Conservation (phyloP, 1,140 invertebrate species). For the Plectrocnemia conspersa region DNA sequence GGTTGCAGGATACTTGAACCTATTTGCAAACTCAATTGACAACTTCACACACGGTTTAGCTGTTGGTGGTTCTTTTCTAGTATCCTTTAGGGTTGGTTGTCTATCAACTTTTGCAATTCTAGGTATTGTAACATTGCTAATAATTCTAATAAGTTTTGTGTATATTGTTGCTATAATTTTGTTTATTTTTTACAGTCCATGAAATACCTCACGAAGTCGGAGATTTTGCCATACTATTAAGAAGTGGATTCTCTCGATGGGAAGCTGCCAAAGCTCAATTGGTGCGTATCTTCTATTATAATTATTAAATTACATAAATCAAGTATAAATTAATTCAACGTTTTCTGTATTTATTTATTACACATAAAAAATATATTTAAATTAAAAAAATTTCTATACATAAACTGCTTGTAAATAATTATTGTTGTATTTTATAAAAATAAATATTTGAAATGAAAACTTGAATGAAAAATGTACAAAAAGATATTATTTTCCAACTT, state of each 20-base stretch:
- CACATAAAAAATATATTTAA: too few species aligned
- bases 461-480: too few species aligned
- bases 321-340: too few species aligned
- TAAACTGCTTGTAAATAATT: too few species aligned
- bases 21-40: conserved; percentile 93
- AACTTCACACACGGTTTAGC: conserved; percentile 97
- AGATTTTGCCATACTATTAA: conserved; percentile 96
- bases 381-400: too few species aligned
- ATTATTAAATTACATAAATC: too few species aligned
- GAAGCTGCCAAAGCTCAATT: conserved; percentile 90
- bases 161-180: conserved; percentile 1
- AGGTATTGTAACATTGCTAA: conserved; percentile 39
- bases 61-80: conserved; percentile 90
- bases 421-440: too few species aligned
- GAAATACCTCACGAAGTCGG: conserved; percentile 98
- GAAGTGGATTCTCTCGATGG: conserved; percentile 86
- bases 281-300: conserved; percentile 42
- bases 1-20: conserved; percentile 88
- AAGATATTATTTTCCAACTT: too few species aligned
- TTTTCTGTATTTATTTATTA: too few species aligned
- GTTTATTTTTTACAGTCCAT: conserved; percentile 58
- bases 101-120: conserved; percentile 90
- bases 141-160: background rate
- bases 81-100: conserved; percentile 79
- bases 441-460: too few species aligned